phyloP scores from a whole-genome alignment of 2,797 vertebrate genomes.

The Enteromius radiatus region DNA sequence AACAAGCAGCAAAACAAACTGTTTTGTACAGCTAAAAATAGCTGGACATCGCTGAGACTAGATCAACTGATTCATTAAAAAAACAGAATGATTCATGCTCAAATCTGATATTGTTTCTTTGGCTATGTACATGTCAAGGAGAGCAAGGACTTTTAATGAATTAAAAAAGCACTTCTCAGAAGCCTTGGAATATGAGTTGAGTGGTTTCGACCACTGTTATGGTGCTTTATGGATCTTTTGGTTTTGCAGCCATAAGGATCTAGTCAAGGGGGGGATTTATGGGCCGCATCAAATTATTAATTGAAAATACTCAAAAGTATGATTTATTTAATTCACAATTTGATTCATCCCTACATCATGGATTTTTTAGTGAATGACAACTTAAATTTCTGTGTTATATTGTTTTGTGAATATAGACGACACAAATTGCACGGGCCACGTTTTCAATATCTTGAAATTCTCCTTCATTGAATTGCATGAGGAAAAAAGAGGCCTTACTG shows the following conservation, averaged over 20 bases:
- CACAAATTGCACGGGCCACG: not conserved
- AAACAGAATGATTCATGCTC: not conserved
- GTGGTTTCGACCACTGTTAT: not conserved
- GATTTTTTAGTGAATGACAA: not conserved
- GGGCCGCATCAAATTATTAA: not conserved
- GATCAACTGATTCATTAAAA: not conserved
- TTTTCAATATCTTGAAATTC: not conserved
- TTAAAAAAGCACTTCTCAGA: not conserved
- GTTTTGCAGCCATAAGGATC: not conserved
- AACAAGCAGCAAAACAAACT: too few species aligned
- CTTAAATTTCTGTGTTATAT: not conserved
- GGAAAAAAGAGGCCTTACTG: not conserved
- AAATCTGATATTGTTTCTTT: not conserved
- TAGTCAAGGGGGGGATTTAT: not conserved
- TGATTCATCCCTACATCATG: not conserved
- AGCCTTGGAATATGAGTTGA: not conserved
- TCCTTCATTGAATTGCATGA: not conserved
- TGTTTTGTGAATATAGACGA: not conserved
- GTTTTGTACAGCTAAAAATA: too few species aligned
- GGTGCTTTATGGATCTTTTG: not conserved
- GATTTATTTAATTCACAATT: not conserved
- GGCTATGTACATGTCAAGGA: not conserved
- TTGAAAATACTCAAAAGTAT: not conserved
- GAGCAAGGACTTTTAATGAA: not conserved
- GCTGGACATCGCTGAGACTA: too few species aligned